These are phyloP conservation scores for Aramus guarauna DNA, from an alignment of 2,113 vertebrate species.

Conservation along the genomic window DNA sequence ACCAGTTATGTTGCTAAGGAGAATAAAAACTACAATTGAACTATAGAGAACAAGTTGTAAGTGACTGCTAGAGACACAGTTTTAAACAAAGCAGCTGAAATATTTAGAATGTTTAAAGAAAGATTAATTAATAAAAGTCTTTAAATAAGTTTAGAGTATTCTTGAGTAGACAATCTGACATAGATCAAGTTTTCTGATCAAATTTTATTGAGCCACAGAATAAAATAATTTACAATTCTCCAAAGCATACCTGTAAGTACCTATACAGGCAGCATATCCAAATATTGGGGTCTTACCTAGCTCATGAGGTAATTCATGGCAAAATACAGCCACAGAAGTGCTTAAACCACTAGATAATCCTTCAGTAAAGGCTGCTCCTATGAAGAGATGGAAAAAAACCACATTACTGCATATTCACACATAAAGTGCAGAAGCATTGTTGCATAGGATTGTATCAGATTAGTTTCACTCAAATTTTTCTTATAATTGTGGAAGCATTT, in stretches of 20 bases:
- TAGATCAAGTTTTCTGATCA: background rate
- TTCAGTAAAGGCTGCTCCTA: conserved; percentile 94
- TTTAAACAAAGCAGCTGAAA: background rate
- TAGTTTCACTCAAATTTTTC: background rate
- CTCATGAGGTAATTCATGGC: conserved; percentile 95
- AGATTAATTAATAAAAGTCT: background rate
- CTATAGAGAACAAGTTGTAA: background rate
- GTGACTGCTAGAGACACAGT: background rate
- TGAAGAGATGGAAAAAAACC: background rate
- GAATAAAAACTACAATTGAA: background rate
- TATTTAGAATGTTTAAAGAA: background rate
- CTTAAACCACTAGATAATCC: conserved; percentile 94
- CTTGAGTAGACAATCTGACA: background rate
- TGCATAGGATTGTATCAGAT: background rate
- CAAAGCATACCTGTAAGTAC: background rate
- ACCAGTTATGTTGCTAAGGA: background rate
- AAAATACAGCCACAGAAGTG: conserved; percentile 97
- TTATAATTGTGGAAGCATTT: background rate
- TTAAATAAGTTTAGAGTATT: background rate
- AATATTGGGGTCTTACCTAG: conserved; percentile 79
- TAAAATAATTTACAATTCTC: background rate
- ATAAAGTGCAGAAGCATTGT: background rate
- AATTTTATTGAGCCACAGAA: background rate
- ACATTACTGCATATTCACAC: background rate
- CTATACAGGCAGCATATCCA: background rate